Evolutionary conservation across 1,140 invertebrate genomes (phyloP), one percentile per base, ranked within the genome.

Genomic region (Ditylenchus dipsaci): DNA sequence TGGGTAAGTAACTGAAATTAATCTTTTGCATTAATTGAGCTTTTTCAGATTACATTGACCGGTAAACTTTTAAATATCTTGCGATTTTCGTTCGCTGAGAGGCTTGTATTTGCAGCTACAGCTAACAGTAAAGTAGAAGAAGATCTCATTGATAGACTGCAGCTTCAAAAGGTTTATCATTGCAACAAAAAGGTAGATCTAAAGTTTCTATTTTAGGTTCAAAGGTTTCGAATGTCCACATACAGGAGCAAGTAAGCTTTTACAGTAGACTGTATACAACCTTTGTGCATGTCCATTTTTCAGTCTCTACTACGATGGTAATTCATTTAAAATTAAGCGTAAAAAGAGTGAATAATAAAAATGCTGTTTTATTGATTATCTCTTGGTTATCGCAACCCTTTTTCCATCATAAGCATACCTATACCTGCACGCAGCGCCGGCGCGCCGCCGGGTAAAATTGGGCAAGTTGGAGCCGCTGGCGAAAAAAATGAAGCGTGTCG

Each of bases 71-170:
- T 30, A 26, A n/a, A 30, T 15, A 13, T 11, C 15, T 61, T 61
- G 29, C n/a, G 56, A 13, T 61, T 59, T 60, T 61, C 23, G 5
- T n/a, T 74, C 59, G 87, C 93, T 43, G 88, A 90, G 23, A 92
- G 88, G 86, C 87, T 97, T 26, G 93, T 93, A 0, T 82, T 97
- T n/a, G 98, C 95, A 23, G 95, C 95, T 3, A 99, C 95, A 0
- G 89, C 89, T 9, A 88, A 87, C 68, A 65, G 78, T 0, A 82
- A 85, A 76, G 88, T 89, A 26, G 84, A 86, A 15, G 84, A 86
- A 65, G 88, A 89, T 78, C 86, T 90, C 53, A 73, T 87, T 11
- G 78, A 83, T 17, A 84, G 87, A 53, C 78, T 90, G 42, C 82
- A 85, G 53, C 75, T 90, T 42, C 85, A 82, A 67, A 74, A 69